These are phyloP conservation scores for Ceratotherium simum DNA, from an alignment of 2,113 vertebrate genomes.

Conservation along the genomic window DNA sequence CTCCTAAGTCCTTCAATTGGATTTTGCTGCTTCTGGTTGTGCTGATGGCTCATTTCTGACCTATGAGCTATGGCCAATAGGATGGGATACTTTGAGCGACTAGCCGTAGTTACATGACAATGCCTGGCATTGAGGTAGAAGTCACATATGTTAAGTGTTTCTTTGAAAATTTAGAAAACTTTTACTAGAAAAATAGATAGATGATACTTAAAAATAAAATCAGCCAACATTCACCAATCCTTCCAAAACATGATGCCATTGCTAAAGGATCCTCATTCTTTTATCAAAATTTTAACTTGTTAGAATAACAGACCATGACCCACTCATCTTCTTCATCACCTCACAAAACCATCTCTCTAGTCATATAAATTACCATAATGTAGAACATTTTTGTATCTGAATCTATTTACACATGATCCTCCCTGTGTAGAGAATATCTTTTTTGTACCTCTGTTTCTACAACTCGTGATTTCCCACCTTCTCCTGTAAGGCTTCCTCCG, in stretches of 20 bases:
- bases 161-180: background rate
- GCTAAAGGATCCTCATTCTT: background rate
- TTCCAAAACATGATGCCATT: background rate
- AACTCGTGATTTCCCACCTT: background rate
- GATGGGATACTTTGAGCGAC: background rate
- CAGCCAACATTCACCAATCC: background rate
- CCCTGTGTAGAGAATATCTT: background rate
- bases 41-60: rapidly evolving
- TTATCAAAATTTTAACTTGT: background rate
- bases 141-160: background rate
- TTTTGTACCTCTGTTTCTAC: background rate
- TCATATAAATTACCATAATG: background rate
- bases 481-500: background rate
- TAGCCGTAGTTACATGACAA: background rate
- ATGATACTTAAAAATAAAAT: background rate
- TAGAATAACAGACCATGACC: background rate
- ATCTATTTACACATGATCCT: background rate
- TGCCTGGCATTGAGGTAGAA: rapidly evolving
- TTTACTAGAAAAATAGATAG: background rate
- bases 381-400: background rate
- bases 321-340: background rate
- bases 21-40: background rate
- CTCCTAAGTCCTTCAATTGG: background rate
- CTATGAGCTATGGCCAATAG: background rate
- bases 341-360: background rate